phyloP scores from a whole-genome alignment of 2,113 vertebrate species.

The Halichoeres trimaculatus region DNA sequence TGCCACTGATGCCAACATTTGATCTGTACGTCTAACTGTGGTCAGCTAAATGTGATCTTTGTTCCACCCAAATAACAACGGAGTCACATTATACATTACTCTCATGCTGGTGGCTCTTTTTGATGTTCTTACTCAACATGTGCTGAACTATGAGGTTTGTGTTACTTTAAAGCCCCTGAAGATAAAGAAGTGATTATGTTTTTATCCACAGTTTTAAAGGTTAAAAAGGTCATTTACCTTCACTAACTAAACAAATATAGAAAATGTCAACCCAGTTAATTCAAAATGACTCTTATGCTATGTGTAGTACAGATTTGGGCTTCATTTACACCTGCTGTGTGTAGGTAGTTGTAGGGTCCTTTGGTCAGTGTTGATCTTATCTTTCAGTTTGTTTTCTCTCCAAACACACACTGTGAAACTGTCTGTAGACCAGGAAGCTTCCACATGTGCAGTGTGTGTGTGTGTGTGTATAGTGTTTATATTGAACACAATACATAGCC shows the following conservation, averaged over 20 bases:
- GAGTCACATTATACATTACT: not conserved
- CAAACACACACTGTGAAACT: conserved; percentile 54
- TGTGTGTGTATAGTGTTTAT: conserved; percentile 35
- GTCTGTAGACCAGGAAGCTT: conserved; percentile 41
- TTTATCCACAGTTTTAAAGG: not conserved
- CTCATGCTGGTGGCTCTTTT: not conserved
- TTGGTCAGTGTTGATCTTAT: conserved; percentile 52
- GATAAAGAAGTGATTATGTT: not conserved
- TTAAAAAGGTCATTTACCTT: not conserved
- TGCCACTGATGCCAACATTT: conserved; percentile 25
- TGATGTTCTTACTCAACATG: too few relatives aligned
- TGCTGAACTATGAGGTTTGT: not conserved
- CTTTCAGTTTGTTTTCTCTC: conserved; percentile 64
- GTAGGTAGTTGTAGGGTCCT: conserved; percentile 46
- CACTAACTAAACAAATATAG: not conserved
- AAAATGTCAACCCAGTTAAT: too few relatives aligned
- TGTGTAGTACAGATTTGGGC: too few relatives aligned
- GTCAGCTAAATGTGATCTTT: conserved; percentile 24
- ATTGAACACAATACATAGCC: conserved; percentile 35
- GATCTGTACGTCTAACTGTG: not conserved
- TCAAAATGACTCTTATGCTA: too few relatives aligned
- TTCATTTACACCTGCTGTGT: conserved; percentile 31
- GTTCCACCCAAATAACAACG: not conserved
- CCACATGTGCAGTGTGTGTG: conserved; percentile 33
- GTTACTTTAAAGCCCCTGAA: not conserved